phyloP scores from a whole-genome alignment of 2,888 invertebrate genomes.

The Tanypteryx hageni region DNA sequence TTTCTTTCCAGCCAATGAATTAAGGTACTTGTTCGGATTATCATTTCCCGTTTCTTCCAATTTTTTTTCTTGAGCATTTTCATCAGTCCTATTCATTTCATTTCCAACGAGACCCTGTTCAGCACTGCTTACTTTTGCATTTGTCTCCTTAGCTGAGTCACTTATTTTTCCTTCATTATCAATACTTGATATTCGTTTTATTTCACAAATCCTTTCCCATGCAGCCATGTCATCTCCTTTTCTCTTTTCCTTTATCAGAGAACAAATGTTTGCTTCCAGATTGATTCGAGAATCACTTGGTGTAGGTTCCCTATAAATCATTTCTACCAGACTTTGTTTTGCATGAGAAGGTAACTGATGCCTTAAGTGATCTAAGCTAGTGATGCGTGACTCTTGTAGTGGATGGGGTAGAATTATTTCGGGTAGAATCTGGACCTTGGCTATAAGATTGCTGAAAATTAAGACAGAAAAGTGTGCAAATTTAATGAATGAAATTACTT shows the following conservation, averaged over 20 bases:
- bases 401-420: constrained; percentile 81
- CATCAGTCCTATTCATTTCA: background rate
- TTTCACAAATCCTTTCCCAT: constrained; percentile 48
- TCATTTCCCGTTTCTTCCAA: background rate
- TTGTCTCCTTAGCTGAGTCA: background rate
- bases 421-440: constrained; percentile 82
- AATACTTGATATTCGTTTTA: background rate
- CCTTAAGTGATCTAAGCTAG: constrained; percentile 72
- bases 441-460: constrained; percentile 76
- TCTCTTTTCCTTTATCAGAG: constrained; percentile 44
- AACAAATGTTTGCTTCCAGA: constrained; percentile 33
- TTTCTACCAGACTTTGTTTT: constrained; percentile 27
- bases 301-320: constrained; percentile 8
- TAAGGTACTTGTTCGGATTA: background rate
- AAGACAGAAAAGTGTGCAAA: background rate
- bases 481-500: background rate
- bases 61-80: background rate
- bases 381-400: constrained; percentile 74
- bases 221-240: constrained; percentile 11
- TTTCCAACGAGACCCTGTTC: background rate
- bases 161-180: background rate
- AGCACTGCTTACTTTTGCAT: background rate
- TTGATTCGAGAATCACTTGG: background rate
- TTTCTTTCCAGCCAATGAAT: background rate
- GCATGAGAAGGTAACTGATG: constrained; percentile 30